Evolutionary conservation across 2,888 invertebrate genomes (phyloP).

Genomic region (Torymus auratus): DNA sequence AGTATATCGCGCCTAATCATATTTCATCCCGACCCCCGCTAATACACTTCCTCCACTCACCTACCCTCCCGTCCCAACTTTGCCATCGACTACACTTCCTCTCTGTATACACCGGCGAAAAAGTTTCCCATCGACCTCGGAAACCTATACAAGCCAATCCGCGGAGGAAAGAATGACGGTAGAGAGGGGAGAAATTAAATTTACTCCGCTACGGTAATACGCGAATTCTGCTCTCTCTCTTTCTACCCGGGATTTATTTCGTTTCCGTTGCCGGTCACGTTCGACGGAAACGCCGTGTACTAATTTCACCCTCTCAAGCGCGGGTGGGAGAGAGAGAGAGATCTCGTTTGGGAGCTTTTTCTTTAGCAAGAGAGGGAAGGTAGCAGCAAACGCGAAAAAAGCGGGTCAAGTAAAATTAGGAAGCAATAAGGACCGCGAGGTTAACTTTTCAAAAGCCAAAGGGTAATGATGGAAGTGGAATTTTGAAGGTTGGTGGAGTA

Average conservation of each 20-base stretch:
- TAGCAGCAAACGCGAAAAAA: too few relatives aligned
- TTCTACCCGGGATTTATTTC: slow-evolving; percentile 19
- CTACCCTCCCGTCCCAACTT: too few relatives aligned
- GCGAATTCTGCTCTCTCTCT: not conserved
- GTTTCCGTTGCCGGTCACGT: slow-evolving; percentile 22
- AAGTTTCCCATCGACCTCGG: not conserved
- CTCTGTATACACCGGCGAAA: not conserved
- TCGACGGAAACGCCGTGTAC: slow-evolving; percentile 2
- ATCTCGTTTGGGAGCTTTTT: not conserved
- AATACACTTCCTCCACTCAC: too few relatives aligned
- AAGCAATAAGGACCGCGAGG: not conserved
- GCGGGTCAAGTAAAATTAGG: slow-evolving; percentile 15
- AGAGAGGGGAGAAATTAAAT: slow-evolving; percentile 32
- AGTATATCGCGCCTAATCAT: too few relatives aligned
- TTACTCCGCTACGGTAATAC: slow-evolving; percentile 2
- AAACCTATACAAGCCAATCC: not conserved
- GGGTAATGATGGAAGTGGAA: too few relatives aligned
- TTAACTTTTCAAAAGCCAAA: too few relatives aligned
- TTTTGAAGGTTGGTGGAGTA: too few relatives aligned
- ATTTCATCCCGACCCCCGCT: too few relatives aligned
- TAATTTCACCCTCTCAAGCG: slow-evolving; percentile 1
- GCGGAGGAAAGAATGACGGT: not conserved
- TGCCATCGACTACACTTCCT: too few relatives aligned
- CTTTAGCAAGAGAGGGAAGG: not conserved
- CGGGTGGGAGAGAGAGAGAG: not conserved